A percentile compares a stretch with the other conserved stretches of the same genome.
phyloP scores from a whole-genome alignment of 2,797 vertebrate species.

The Paratrypauchen microcephalus region DNA sequence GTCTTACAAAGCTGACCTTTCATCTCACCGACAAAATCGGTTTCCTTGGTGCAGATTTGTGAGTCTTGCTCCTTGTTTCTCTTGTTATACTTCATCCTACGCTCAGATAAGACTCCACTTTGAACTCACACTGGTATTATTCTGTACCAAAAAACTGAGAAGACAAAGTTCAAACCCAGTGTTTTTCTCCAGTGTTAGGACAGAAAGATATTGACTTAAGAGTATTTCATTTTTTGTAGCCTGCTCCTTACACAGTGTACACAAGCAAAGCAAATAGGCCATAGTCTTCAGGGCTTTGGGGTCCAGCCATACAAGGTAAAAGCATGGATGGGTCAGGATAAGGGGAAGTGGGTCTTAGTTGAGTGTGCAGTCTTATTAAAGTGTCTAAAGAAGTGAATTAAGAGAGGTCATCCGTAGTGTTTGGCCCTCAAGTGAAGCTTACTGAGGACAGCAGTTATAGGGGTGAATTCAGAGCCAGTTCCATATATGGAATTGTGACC shows the following conservation, averaged over 20 bases:
- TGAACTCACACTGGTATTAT: constrained; percentile 1
- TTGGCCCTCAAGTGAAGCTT: no score
- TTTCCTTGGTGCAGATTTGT: constrained; percentile 4
- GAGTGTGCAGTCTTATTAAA: no score
- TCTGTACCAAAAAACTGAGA: not conserved
- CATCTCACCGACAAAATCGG: not conserved
- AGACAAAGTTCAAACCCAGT: constrained; percentile 2
- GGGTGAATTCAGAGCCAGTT: no score
- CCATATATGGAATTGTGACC: no score
- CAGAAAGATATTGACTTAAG: not conserved
- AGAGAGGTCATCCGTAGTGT: no score
- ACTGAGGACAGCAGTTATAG: no score
- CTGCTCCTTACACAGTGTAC: not conserved
- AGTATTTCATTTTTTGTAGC: not conserved
- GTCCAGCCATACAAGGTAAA: constrained; percentile 42
- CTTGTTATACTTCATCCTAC: constrained; percentile 1
- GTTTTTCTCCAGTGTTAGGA: constrained; percentile 3
- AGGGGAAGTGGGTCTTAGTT: no score
- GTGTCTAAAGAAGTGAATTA: no score
- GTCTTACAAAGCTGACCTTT: not conserved
- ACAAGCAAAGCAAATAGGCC: not conserved
- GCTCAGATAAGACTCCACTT: constrained; percentile 4
- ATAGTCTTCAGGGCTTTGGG: not conserved
- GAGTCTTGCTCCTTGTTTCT: not conserved
- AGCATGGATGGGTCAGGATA: not conserved